These are phyloP conservation scores for Panulirus ornatus DNA, from an alignment of 1,140 invertebrate species.

Conservation along the genomic window DNA sequence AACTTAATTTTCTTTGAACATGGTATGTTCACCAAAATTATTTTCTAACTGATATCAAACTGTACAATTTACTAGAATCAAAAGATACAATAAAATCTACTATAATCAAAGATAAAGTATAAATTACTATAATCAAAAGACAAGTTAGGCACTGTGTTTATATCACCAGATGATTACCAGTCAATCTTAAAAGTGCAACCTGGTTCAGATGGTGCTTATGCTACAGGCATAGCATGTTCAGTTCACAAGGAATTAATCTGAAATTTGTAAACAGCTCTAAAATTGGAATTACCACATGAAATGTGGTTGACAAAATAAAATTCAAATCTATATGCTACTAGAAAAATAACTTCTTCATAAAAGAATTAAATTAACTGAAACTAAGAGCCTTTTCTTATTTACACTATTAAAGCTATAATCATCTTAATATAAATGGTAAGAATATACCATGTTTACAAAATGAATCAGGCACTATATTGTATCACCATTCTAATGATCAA, in stretches of 20 bases:
- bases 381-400: neutral
- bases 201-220: neutral
- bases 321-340: too few relatives aligned
- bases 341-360: conserved; percentile 12
- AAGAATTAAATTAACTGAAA: conserved; percentile 7
- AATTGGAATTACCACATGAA: neutral
- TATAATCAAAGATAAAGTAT: too few relatives aligned
- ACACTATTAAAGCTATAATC: conserved; percentile 23
- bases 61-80: neutral
- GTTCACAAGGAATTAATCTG: neutral
- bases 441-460: conserved; percentile 33
- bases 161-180: neutral
- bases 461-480: conserved; percentile 44
- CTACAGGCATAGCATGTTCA: conserved; percentile 7
- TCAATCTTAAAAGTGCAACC: neutral
- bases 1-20: neutral
- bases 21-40: neutral
- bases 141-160: conserved; percentile 15
- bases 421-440: conserved; percentile 17
- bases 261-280: neutral
- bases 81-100: too few relatives aligned
- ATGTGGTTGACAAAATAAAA: neutral
- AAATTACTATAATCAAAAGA: too few relatives aligned
- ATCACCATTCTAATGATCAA: conserved; percentile 42
- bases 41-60: neutral